Conservation (phyloP, 1,140 invertebrate species). For the Thrips palmi region DNA sequence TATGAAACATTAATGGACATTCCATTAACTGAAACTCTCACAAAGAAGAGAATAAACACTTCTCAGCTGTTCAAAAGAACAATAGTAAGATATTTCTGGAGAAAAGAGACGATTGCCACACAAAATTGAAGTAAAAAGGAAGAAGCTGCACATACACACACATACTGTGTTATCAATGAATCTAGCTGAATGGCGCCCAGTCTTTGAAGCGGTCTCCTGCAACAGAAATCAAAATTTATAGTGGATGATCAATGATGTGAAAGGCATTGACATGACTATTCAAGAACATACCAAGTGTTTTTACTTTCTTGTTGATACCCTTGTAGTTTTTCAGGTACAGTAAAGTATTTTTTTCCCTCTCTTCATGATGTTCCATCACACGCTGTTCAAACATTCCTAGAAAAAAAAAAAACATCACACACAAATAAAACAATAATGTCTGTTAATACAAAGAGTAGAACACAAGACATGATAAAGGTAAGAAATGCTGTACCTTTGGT, state of each 20-base stretch:
- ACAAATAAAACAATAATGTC: slow-evolving; percentile 3
- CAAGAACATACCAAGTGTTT: slow-evolving; percentile 14
- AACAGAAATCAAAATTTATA: background rate
- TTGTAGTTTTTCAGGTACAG: slow-evolving; percentile 13
- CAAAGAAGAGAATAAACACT: too few relatives aligned
- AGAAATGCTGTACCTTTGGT: slow-evolving; percentile 11
- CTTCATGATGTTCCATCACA: slow-evolving; percentile 18
- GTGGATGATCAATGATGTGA: background rate
- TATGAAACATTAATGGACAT: too few relatives aligned
- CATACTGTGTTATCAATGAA: too few relatives aligned
- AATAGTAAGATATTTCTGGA: too few relatives aligned
- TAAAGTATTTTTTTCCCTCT: slow-evolving; percentile 12
- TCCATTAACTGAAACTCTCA: too few relatives aligned
- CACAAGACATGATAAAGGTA: slow-evolving; percentile 2
- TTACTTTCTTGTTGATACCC: slow-evolving; percentile 16
- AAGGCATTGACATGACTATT: too few relatives aligned
- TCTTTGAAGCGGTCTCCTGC: slow-evolving; percentile 11
- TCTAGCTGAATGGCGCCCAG: too few relatives aligned
- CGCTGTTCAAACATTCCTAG: slow-evolving; percentile 21
- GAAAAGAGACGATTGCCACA: too few relatives aligned
- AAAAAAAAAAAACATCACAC: slow-evolving; percentile 9
- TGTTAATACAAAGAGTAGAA: too few relatives aligned
- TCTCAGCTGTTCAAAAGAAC: too few relatives aligned
- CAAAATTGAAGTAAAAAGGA: too few relatives aligned
- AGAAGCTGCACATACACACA: too few relatives aligned